These are phyloP conservation scores for Hypomecis punctinalis DNA, from an alignment of 2,888 invertebrate species.

Conservation along the genomic window DNA sequence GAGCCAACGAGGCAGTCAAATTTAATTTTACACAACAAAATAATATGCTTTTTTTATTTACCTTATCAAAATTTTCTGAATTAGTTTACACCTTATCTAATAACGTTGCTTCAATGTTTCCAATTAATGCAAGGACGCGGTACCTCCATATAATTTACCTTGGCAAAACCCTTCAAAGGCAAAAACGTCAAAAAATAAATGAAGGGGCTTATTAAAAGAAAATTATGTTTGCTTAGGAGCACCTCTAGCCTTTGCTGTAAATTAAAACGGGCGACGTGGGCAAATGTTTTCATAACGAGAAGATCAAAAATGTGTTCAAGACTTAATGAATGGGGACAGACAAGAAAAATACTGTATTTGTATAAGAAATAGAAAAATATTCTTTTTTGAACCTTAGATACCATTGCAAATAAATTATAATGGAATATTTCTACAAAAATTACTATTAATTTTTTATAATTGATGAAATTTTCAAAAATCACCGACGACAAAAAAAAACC, in stretches of 20 bases:
- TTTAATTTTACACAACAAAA: too few species aligned
- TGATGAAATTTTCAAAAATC: too few species aligned
- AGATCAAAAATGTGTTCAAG: slow-evolving; percentile 35
- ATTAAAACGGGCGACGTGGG: slow-evolving; percentile 34
- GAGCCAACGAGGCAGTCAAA: too few species aligned
- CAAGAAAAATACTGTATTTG: not conserved
- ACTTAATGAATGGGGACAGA: not conserved
- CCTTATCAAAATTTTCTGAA: not conserved
- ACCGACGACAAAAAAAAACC: too few species aligned
- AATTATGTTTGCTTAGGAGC: slow-evolving; percentile 43
- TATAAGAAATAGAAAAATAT: not conserved
- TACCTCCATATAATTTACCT: slow-evolving; percentile 15
- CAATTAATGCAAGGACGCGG: slow-evolving; percentile 34
- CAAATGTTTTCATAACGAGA: slow-evolving; percentile 38
- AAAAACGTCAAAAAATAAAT: slow-evolving; percentile 36
- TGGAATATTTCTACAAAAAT: too few species aligned
- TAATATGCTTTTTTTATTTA: not conserved
- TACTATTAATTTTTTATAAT: too few species aligned
- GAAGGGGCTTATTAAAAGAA: slow-evolving; percentile 41
- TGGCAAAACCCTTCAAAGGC: slow-evolving; percentile 24
- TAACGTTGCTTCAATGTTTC: slow-evolving; percentile 14
- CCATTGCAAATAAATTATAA: too few species aligned
- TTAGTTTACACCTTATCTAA: slow-evolving; percentile 1
- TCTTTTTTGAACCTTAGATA: too few species aligned
- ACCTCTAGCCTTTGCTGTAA: slow-evolving; percentile 34